Evolutionary conservation across 2,113 vertebrate genomes (phyloP), one percentile per base, ranked within the genome.

Genomic region (Mugil cephalus): DNA sequence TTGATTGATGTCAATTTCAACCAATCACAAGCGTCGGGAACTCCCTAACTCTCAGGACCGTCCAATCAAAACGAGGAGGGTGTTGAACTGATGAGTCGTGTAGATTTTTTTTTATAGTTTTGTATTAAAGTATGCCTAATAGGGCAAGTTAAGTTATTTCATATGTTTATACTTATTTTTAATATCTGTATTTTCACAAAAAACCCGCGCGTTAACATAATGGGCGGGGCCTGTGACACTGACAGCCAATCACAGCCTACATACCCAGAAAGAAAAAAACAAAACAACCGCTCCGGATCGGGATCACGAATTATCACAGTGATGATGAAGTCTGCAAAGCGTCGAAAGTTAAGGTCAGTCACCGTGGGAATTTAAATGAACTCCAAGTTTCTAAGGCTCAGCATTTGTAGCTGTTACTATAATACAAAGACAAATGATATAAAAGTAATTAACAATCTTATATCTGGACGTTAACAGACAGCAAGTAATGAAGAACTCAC

Each of bases 11-110:
- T 60, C 10, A 8, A 11, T 0, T 2, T 51, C 3, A 61, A 52
- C 93, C 92, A 93, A 93, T 87, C 56, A 83, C 2, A 0, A 15
- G 12, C n/a, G 14, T 42, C 7, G 5, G 42, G 6, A 12, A 45
- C 35, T 72, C 56, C 55, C 18, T 19, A 36, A 43, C 17, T 7
- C 56, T 8, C 35, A 5, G 10, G 24, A 7, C 0, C 7, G 42
- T 1, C 88, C 89, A 91, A 90, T 92, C 11, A 78, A 52, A 84
- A 34, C 19, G n/a, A 19, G 47, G 80, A 78, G 51, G 80, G 87
- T 71, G 86, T 84, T 43, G 53, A 4, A 10, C 15, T 15, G 2
- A 18, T 15, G 24, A 46, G 30, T 58, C 24, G 50, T 35, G 15
- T 24, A 4, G 18, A 39, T 40, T 5, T 30, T 30, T 46, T 48